phyloP scores from a whole-genome alignment of 2,113 vertebrate genomes.

The Lampris megalopsis region DNA sequence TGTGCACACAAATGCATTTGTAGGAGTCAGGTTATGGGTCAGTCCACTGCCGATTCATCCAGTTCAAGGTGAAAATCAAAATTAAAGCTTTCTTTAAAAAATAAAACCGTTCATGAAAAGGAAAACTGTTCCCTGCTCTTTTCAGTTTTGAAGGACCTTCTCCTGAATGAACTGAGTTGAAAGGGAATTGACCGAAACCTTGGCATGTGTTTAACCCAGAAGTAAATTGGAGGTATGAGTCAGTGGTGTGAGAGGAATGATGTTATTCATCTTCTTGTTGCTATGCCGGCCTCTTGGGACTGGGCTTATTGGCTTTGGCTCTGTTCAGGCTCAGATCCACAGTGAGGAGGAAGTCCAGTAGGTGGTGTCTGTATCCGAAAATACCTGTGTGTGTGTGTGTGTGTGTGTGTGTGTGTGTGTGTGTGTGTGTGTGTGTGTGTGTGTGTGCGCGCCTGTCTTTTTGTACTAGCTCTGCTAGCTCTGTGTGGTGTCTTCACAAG shows the following conservation, averaged over 20 bases:
- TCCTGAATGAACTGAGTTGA: slow-evolving; percentile 12
- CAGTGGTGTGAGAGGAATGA: not conserved
- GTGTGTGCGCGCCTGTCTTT: not conserved
- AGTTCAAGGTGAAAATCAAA: slow-evolving; percentile 3
- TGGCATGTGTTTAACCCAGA: slow-evolving; percentile 11
- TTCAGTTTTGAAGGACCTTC: not conserved
- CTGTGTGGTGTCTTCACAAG: not conserved
- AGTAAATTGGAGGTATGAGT: not conserved
- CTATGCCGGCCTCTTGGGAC: slow-evolving; percentile 6
- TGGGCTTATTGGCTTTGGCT: slow-evolving; percentile 14
- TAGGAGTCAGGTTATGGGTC: not conserved
- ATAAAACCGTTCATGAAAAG: not conserved
- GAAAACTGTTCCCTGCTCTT: slow-evolving; percentile 3
- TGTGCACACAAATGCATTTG: too few relatives aligned
- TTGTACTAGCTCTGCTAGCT: not conserved
- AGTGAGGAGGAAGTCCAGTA: slow-evolving; percentile 32
- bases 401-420: not conserved
- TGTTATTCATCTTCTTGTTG: slow-evolving; percentile 7
- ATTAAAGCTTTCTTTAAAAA: not conserved
- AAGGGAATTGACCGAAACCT: slow-evolving; percentile 1
- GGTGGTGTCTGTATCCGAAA: slow-evolving; percentile 10
- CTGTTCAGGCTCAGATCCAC: slow-evolving; percentile 23
- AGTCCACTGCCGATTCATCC: not conserved
- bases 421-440: not conserved
- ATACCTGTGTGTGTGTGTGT: slow-evolving; percentile 14